A percentile compares a stretch with the other conserved stretches of the same genome.
Evolutionary conservation across 2,113 vertebrate genomes (phyloP).

Genomic region (Lagopus muta): DNA sequence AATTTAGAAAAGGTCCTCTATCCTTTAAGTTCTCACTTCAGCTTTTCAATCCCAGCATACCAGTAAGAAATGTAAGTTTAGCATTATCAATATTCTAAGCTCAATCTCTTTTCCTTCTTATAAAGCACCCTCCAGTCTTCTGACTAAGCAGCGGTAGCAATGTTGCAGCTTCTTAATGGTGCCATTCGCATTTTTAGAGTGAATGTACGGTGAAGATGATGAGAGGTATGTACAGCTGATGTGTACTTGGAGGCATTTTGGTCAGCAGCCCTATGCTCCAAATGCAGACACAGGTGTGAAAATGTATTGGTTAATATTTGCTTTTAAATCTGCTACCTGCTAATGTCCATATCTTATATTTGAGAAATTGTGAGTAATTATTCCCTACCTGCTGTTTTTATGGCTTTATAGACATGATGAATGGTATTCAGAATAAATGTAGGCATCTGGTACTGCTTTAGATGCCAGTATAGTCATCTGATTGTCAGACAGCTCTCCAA

Average conservation of each 20-base stretch:
- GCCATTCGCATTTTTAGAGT: neutral
- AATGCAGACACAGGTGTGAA: fast-evolving
- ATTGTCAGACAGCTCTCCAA: neutral
- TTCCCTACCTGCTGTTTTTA: neutral
- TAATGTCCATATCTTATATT: neutral
- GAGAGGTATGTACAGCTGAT: neutral
- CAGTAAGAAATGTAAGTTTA: neutral
- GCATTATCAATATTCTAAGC: neutral
- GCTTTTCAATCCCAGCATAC: neutral
- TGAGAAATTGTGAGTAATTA: neutral
- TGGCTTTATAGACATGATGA: neutral
- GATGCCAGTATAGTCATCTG: neutral
- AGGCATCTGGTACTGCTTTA: neutral
- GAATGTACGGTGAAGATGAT: neutral
- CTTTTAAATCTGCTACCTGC: neutral
- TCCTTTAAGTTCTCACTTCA: neutral
- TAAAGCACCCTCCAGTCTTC: neutral
- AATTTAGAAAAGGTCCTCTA: neutral
- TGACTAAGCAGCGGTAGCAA: neutral
- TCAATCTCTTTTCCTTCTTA: neutral
- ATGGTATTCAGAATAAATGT: neutral
- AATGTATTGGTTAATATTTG: neutral
- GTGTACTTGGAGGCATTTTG: neutral
- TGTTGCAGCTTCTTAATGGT: neutral
- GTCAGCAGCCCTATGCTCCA: neutral